These are phyloP conservation scores for Melanotaenia maccullochi DNA, from an alignment of 2,797 vertebrate species.

Conservation along the genomic window DNA sequence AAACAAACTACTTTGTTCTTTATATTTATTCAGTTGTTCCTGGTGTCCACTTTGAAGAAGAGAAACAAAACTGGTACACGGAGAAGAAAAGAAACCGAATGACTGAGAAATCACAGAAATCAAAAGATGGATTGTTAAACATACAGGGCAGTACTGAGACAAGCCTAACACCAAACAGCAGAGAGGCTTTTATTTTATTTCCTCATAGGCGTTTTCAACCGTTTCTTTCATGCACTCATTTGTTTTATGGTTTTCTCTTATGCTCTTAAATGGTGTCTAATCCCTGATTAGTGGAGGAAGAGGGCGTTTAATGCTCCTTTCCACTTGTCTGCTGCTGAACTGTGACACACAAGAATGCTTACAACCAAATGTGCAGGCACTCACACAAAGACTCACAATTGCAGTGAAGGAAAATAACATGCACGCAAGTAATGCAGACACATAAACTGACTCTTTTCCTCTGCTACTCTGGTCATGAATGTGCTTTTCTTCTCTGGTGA, in stretches of 20 bases:
- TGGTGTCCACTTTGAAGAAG: too few species aligned
- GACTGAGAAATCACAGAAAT: conserved; percentile 38
- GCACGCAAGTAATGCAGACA: conserved; percentile 23
- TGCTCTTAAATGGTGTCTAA: conserved; percentile 78
- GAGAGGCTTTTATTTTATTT: conserved; percentile 48
- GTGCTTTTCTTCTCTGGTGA: conserved; percentile 24
- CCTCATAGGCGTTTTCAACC: conserved; percentile 49
- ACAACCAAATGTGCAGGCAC: conserved; percentile 27
- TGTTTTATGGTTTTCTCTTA: conserved; percentile 70
- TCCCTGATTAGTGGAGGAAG: conserved; percentile 77
- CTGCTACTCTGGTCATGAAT: conserved; percentile 9
- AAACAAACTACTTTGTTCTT: not conserved
- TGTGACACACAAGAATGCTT: conserved; percentile 65
- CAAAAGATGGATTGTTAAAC: conserved; percentile 24
- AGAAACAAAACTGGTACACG: not conserved
- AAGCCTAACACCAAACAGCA: conserved; percentile 45
- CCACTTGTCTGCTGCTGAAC: conserved; percentile 70
- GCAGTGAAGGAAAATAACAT: conserved; percentile 19
- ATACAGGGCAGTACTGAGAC: conserved; percentile 27
- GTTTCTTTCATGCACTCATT: conserved; percentile 63
- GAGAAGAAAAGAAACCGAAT: conserved; percentile 23
- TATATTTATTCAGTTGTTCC: not conserved
- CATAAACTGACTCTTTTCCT: conserved; percentile 11
- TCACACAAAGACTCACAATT: conserved; percentile 18
- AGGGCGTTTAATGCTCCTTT: conserved; percentile 69